Conservation (phyloP, 1,140 invertebrate species). For the Brachionus angularis region DNA sequence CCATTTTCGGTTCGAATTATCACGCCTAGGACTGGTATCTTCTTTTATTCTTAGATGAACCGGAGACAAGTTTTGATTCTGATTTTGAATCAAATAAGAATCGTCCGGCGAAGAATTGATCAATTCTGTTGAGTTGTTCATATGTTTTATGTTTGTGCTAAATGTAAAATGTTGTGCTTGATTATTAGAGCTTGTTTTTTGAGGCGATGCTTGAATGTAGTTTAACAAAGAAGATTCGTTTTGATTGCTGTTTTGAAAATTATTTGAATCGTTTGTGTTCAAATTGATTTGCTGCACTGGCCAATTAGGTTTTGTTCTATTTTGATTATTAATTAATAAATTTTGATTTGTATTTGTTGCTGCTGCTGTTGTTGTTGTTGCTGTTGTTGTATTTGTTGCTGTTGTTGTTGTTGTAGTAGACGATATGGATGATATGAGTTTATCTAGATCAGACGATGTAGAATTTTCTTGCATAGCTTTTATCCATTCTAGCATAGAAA, state of each 20-base stretch:
- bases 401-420: too few species aligned
- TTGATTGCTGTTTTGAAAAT: slow-evolving; percentile 11
- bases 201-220: too few species aligned
- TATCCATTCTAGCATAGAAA: slow-evolving; percentile 37
- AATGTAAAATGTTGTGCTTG: neutral
- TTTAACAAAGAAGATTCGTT: too few species aligned
- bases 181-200: too few species aligned
- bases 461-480: slow-evolving; percentile 12
- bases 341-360: too few species aligned
- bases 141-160: neutral
- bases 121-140: slow-evolving; percentile 4
- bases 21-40: neutral
- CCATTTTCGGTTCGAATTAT: slow-evolving; percentile 7
- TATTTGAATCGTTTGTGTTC: slow-evolving; percentile 5
- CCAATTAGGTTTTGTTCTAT: too few species aligned
- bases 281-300: too few species aligned
- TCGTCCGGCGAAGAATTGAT: slow-evolving; percentile 14
- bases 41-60: neutral
- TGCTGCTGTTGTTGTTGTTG: too few species aligned
- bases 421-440: slow-evolving; percentile 11
- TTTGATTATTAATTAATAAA: too few species aligned
- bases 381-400: too few species aligned
- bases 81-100: neutral
- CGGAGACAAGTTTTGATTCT: neutral
- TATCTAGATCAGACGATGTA: neutral